These are phyloP conservation scores for Chaetura pelagica DNA, from an alignment of 2,113 vertebrate species.

Conservation along the genomic window DNA sequence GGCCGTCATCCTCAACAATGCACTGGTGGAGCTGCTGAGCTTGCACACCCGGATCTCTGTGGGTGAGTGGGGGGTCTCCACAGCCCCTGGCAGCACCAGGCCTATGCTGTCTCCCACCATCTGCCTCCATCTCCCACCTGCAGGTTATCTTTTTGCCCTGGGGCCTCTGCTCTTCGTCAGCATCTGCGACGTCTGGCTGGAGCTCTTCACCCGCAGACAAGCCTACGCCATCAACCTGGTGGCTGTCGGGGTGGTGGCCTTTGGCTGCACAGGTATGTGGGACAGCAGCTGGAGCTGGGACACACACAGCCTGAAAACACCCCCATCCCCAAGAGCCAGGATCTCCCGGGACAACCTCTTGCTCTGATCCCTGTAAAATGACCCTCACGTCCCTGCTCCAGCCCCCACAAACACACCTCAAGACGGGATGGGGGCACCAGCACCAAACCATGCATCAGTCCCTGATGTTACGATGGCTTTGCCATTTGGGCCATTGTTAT, in stretches of 20 bases:
- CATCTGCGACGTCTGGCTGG: constrained; percentile 93
- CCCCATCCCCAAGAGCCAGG: accelerated
- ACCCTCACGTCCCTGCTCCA: accelerated
- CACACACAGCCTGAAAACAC: neutral
- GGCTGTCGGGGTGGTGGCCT: constrained; percentile 93
- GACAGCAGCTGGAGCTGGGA: neutral
- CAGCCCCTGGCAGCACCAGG: accelerated
- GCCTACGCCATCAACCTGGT: constrained; percentile 92
- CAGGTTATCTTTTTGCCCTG: constrained; percentile 93
- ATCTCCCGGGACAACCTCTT: neutral
- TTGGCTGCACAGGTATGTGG: constrained; percentile 95
- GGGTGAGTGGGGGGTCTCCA: constrained; percentile 75
- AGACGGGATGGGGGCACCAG: neutral
- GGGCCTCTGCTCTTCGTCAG: constrained; percentile 94
- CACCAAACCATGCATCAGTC: accelerated
- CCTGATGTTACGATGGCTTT: accelerated
- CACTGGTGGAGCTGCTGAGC: constrained; percentile 91
- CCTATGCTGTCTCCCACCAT: accelerated
- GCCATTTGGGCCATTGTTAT: neutral
- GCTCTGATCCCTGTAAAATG: accelerated
- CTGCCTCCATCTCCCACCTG: neutral
- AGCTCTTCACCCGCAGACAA: constrained; percentile 87
- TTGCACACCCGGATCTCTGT: constrained; percentile 93
- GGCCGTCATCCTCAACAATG: constrained; percentile 95
- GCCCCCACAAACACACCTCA: too few relatives aligned